These are phyloP conservation scores for Taphrorychus bicolor DNA, from an alignment of 2,888 invertebrate genomes.

Conservation along the genomic window DNA sequence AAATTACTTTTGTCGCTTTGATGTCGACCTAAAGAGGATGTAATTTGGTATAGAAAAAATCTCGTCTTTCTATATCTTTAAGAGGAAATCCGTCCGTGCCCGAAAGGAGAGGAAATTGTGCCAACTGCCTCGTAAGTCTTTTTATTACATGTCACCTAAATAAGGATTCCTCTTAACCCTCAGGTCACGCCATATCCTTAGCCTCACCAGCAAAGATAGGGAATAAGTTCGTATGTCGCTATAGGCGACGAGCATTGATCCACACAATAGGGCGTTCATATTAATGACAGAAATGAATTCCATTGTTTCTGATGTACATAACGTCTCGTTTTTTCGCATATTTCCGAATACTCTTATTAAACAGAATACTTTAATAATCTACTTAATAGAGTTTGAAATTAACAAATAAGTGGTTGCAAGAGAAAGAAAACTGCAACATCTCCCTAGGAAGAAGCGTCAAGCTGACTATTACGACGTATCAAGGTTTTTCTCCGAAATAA, in stretches of 20 bases:
- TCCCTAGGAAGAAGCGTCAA: slow-evolving; percentile 24
- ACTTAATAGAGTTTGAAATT: too few species aligned
- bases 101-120: slow-evolving; percentile 21
- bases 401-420: too few species aligned
- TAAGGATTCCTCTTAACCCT: slow-evolving; percentile 23
- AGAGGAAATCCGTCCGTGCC: slow-evolving; percentile 1
- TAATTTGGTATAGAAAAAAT: not conserved
- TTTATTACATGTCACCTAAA: slow-evolving; percentile 21
- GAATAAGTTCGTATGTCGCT: slow-evolving; percentile 30
- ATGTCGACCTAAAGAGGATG: not conserved
- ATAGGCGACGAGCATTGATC: slow-evolving; percentile 34
- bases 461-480: slow-evolving; percentile 31
- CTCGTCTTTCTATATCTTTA: not conserved
- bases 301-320: not conserved
- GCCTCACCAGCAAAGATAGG: slow-evolving; percentile 13
- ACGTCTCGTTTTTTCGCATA: too few species aligned
- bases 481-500: slow-evolving; percentile 27
- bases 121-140: slow-evolving; percentile 21
- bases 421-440: not conserved
- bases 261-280: slow-evolving; percentile 9
- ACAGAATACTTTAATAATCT: not conserved
- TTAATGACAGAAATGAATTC: not conserved
- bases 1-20: slow-evolving; percentile 11
- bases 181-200: slow-evolving; percentile 27
- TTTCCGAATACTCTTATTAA: too few species aligned